Conservation (phyloP, 1,140 invertebrate genomes). For the Diplogasteroides magnus region DNA sequence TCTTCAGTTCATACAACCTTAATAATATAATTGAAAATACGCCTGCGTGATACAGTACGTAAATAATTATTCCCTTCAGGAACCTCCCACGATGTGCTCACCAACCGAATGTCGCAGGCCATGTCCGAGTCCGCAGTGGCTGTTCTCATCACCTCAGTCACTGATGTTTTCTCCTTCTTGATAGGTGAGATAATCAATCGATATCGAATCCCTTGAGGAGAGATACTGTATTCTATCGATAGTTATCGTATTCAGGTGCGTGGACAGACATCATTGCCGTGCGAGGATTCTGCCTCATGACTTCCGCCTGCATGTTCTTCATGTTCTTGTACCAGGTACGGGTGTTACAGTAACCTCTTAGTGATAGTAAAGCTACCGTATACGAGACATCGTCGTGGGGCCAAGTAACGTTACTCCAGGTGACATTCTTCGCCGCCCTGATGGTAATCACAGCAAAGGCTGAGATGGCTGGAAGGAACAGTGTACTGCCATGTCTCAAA, state of each 20-base stretch:
- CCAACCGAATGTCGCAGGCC: constrained; percentile 53
- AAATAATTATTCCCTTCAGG: constrained; percentile 8
- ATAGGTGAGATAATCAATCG: constrained; percentile 1
- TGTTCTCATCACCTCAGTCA: constrained; percentile 55
- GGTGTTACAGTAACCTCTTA: too few relatives aligned
- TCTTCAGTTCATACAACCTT: too few relatives aligned
- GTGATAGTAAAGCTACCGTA: too few relatives aligned
- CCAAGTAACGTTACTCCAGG: constrained; percentile 47
- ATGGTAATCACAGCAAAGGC: constrained; percentile 56
- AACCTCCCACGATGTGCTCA: constrained; percentile 40
- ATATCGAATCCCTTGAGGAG: too few relatives aligned
- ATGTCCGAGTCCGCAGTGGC: constrained; percentile 54
- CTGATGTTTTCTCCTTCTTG: constrained; percentile 40
- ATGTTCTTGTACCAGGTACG: constrained; percentile 54
- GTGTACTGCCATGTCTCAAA: constrained; percentile 49
- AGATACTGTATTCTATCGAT: too few relatives aligned
- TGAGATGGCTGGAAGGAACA: constrained; percentile 51
- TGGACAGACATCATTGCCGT: constrained; percentile 54
- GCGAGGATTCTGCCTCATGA: constrained; percentile 55
- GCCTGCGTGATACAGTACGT: too few relatives aligned
- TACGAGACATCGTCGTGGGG: neutral
- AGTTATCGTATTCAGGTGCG: too few relatives aligned
- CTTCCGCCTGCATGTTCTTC: constrained; percentile 54
- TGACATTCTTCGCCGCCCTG: constrained; percentile 58
- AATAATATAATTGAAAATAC: too few relatives aligned